phyloP scores from a whole-genome alignment of 2,888 invertebrate species.

The Drosophila quinaria region DNA sequence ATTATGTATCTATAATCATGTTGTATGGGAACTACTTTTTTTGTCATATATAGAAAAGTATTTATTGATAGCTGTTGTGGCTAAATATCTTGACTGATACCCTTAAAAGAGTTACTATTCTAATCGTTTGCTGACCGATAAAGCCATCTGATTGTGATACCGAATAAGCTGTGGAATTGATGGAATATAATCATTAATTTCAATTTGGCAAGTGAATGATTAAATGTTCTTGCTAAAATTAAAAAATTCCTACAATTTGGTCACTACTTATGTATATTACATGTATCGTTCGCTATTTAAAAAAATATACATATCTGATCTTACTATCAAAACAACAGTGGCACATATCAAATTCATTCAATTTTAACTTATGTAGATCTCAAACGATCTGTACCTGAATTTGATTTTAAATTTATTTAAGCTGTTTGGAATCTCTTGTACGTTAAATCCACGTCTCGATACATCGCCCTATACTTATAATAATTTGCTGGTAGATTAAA shows the following conservation, averaged over 20 bases:
- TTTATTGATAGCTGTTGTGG: neutral
- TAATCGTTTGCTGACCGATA: neutral
- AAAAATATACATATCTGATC: neutral
- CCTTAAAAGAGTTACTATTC: neutral
- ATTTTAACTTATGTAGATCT: neutral
- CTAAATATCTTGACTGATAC: neutral
- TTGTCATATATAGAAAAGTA: conserved; percentile 3
- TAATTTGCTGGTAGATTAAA: neutral
- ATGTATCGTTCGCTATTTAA: too few species aligned
- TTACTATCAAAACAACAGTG: neutral
- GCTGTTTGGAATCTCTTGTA: neutral
- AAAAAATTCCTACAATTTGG: neutral
- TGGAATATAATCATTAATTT: too few species aligned
- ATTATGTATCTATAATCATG: conserved; percentile 12
- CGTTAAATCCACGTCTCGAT: neutral
- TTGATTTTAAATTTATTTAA: neutral
- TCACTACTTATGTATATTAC: neutral
- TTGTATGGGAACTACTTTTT: conserved; percentile 12
- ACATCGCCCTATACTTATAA: neutral
- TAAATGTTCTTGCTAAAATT: neutral
- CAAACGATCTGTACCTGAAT: neutral
- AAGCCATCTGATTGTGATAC: neutral
- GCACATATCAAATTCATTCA: neutral
- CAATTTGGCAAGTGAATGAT: neutral
- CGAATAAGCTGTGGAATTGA: neutral